Base-by-base conservation (phyloP, 2,797 vertebrate genomes). In the Scolopax bukidnonensis region DNA sequence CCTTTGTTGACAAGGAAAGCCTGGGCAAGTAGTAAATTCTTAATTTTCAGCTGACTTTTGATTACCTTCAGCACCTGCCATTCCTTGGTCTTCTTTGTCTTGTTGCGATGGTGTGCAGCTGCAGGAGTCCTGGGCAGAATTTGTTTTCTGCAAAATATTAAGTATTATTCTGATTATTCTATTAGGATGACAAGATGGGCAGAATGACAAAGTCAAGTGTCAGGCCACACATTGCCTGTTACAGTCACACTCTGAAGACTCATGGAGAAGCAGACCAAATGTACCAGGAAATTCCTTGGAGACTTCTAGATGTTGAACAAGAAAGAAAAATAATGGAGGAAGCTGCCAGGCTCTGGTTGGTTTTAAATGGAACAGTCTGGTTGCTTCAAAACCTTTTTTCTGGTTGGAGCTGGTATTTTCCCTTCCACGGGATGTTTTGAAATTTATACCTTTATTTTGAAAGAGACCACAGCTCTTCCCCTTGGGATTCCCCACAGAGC, bases 381-480 rank as follows among this genome's bases (percentile, higher is more conserved):
- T 45, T 16, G 53, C 53, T 87, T 89, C 87, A 43, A 63, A 79
- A 17, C 47, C 21, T 23, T 76, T 41, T 47, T 57, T 79, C 59
- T 87, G 81, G 30, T 84, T 43, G 70, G 23, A 12, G 7, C 59
- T 80, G 82, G 56, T 70, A 24, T 70, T 91, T 87, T 87, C 78
- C 75, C 32, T 87, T 87, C 87, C 82, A 33, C 75, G 48, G 87
- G 93, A 80, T 74, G 79, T 53, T 92, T 79, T 89, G 78, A 91
- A 89, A 93, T 74, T 0, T 28, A 69, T 45, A 91, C 63, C 81
- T 92, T 76, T 79, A 84, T 63, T 92, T 89, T 82, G 78, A 74
- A 70, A 74, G 69, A 51, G 84, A 28, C 23, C 41, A 28, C 2
- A 78, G 81, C 50, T 78, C 27, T 33, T 40, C 32, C 63, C 64